phyloP scores from a whole-genome alignment of 2,888 invertebrate genomes.

The Clistopyga incitator region DNA sequence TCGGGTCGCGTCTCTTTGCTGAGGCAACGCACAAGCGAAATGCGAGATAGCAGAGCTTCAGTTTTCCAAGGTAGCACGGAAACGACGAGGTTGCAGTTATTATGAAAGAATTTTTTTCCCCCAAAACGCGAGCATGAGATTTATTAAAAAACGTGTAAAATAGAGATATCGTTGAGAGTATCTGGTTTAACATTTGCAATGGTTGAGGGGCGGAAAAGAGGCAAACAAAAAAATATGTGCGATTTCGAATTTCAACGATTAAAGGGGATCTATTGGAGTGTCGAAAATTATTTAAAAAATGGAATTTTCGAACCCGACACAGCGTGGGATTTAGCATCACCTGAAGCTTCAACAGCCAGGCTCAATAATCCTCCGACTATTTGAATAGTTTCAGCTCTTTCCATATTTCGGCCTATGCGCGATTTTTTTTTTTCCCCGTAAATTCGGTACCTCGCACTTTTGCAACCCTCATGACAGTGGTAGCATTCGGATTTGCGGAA shows the following conservation, averaged over 20 bases:
- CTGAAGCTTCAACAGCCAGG: background rate
- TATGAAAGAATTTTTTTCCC: constrained; percentile 22
- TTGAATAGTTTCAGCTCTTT: background rate
- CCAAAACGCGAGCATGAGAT: background rate
- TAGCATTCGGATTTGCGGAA: constrained; percentile 21
- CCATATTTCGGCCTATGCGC: constrained; percentile 20
- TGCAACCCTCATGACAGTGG: background rate
- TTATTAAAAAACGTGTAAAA: background rate
- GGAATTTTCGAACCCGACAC: constrained; percentile 2
- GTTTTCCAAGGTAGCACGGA: constrained; percentile 11
- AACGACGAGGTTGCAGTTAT: constrained; percentile 9
- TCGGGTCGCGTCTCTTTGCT: constrained; percentile 29
- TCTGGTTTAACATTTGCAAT: background rate
- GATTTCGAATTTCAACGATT: background rate
- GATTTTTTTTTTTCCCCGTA: constrained; percentile 29
- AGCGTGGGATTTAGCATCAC: background rate
- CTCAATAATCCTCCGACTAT: background rate
- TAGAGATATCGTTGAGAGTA: background rate
- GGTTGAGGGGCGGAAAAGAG: background rate
- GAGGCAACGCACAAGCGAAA: constrained; percentile 10
- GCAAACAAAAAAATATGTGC: background rate
- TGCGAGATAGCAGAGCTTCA: constrained; percentile 18
- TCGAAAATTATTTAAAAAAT: constrained; percentile 18
- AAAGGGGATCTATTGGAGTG: constrained; percentile 11
- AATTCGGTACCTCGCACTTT: background rate